Percentiles rank a stretch among this genome's conserved stretches.
Conservation (phyloP, 2,888 invertebrate genomes). For the Kryphioiulus occultus region DNA sequence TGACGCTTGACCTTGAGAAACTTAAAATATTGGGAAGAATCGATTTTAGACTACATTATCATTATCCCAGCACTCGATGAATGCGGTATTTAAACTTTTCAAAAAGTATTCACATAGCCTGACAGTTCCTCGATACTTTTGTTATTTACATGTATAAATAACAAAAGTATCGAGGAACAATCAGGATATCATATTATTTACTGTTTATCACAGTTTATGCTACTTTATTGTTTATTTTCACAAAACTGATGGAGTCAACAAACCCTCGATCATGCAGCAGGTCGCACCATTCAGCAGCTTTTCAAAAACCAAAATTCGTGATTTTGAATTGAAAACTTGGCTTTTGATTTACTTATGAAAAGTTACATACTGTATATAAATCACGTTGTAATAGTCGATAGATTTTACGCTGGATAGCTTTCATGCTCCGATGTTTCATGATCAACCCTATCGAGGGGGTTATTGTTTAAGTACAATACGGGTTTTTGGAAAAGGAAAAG, state of each 20-base stretch:
- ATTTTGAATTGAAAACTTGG: not conserved
- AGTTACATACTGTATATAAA: not conserved
- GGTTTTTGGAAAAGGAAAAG: not conserved
- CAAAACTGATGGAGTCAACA: too few species aligned
- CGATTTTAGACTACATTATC: not conserved
- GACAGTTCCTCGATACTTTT: too few species aligned
- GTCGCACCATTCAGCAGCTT: too few species aligned
- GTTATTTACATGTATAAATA: too few species aligned
- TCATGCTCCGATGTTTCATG: not conserved
- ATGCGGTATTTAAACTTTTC: too few species aligned
- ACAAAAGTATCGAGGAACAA: too few species aligned
- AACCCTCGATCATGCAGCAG: not conserved
- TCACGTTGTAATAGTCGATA: not conserved
- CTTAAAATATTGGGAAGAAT: not conserved
- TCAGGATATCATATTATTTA: not conserved
- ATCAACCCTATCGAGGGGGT: not conserved
- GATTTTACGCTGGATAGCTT: not conserved
- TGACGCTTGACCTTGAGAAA: not conserved
- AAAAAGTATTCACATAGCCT: too few species aligned
- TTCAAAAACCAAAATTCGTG: not conserved
- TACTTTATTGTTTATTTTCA: too few species aligned
- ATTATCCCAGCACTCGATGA: too few species aligned
- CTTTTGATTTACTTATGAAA: not conserved
- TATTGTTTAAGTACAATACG: not conserved
- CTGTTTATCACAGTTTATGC: not conserved